Conservation (phyloP, 1,140 invertebrate genomes). For the Cherax quadricarinatus region DNA sequence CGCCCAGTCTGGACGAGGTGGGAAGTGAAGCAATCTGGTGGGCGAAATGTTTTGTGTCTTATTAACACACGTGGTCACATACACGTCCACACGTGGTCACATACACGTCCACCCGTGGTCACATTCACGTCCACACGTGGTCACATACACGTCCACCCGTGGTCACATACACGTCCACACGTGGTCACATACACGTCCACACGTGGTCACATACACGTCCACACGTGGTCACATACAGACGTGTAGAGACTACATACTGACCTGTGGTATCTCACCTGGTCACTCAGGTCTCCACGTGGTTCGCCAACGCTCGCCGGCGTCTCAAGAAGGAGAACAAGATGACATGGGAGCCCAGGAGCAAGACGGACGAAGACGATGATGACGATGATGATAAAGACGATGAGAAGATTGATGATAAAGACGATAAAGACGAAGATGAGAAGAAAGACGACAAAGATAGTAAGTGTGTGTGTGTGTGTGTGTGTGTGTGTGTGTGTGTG, state of each 20-base stretch:
- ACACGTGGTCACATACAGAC: not conserved
- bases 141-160: no score
- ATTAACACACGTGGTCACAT: no score
- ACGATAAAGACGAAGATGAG: constrained; percentile 77
- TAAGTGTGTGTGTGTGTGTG: constrained; percentile 22
- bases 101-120: no score
- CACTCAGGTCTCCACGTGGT: constrained; percentile 82
- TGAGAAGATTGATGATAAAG: constrained; percentile 78
- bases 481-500: no score
- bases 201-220: no score
- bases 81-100: no score
- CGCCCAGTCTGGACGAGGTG: no score
- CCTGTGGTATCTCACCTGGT: not conserved
- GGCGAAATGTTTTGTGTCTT: no score
- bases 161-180: no score
- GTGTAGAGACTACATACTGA: not conserved
- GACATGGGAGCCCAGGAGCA: constrained; percentile 82
- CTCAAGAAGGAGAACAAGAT: constrained; percentile 86
- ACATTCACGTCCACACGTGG: no score
- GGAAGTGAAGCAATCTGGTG: no score
- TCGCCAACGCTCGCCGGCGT: constrained; percentile 82
- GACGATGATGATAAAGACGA: constrained; percentile 76
- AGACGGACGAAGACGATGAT: constrained; percentile 79
- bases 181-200: no score
- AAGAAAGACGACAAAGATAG: constrained; percentile 74